These are phyloP conservation scores for Polymixis flavicincta DNA, from an alignment of 2,888 invertebrate species.

Conservation along the genomic window DNA sequence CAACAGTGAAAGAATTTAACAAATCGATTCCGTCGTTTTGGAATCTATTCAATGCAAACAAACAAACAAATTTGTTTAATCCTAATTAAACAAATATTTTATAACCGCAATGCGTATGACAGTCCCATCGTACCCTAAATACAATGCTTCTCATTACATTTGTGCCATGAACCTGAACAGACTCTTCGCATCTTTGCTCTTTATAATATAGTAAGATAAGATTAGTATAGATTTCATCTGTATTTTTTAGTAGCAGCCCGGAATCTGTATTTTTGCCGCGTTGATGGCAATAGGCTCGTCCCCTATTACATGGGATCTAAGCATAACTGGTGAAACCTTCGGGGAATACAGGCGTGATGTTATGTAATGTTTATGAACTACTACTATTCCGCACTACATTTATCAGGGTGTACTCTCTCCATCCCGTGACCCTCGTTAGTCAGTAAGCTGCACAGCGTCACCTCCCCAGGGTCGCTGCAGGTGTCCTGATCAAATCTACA, in stretches of 20 bases:
- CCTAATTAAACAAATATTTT: no score
- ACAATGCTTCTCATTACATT: no score
- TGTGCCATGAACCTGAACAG: no score
- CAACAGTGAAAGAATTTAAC: no score
- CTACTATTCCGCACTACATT: not conserved
- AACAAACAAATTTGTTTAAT: no score
- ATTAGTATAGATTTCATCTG: no score
- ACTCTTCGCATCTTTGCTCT: no score
- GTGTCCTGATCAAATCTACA: conserved; percentile 59
- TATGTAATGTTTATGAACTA: not conserved
- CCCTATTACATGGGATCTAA: not conserved
- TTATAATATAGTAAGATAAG: no score
- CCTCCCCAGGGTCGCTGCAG: conserved; percentile 32
- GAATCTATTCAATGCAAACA: no score
- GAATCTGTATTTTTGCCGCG: accelerated
- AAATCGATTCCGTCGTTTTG: no score
- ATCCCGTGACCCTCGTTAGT: conserved; percentile 20
- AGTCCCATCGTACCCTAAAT: no score
- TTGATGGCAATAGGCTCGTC: not conserved
- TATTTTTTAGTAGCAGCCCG: not conserved
- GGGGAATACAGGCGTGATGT: not conserved
- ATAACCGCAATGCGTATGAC: no score
- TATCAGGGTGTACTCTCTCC: not conserved
- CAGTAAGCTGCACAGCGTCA: conserved; percentile 23
- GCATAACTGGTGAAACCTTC: not conserved